Conservation (phyloP, 2,888 invertebrate species). For the Cacoxenus indagator region DNA sequence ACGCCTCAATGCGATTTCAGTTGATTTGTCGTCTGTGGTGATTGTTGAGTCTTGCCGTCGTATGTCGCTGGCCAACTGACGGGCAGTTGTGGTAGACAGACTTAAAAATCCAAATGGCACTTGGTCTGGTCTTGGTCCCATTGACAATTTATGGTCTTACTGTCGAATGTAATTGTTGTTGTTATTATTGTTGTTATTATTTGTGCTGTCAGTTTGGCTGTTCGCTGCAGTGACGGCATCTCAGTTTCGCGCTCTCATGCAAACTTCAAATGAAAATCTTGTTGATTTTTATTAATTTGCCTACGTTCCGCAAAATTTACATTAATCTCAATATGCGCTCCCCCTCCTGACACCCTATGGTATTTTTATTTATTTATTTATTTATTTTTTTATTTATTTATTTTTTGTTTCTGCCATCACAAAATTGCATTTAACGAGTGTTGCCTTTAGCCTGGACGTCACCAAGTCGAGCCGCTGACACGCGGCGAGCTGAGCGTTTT, state of each 20-base stretch:
- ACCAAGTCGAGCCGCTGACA: too few relatives aligned
- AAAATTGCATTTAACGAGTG: too few relatives aligned
- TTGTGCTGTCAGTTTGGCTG: neutral
- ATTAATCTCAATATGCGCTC: too few relatives aligned
- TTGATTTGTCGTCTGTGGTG: neutral
- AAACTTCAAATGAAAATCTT: constrained; percentile 31
- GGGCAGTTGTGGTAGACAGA: neutral
- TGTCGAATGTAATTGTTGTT: neutral
- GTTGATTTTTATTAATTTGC: constrained; percentile 31
- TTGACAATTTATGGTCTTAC: neutral
- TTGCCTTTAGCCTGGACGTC: too few relatives aligned
- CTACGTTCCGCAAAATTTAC: too few relatives aligned
- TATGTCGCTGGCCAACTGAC: neutral
- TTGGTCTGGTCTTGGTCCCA: too few relatives aligned
- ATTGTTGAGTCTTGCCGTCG: neutral
- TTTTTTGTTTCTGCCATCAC: too few relatives aligned
- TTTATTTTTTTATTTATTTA: too few relatives aligned
- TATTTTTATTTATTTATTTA: too few relatives aligned
- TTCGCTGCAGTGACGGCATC: too few relatives aligned
- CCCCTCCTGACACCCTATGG: too few relatives aligned
- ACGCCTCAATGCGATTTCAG: neutral
- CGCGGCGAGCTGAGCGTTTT: constrained; percentile 34
- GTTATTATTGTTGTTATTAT: neutral
- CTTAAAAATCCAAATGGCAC: too few relatives aligned
- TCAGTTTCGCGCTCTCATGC: neutral